A percentile compares a stretch with the other conserved stretches of the same genome.
Evolutionary conservation across 2,888 invertebrate genomes (phyloP).

Genomic region (Oligia fasciuncula): DNA sequence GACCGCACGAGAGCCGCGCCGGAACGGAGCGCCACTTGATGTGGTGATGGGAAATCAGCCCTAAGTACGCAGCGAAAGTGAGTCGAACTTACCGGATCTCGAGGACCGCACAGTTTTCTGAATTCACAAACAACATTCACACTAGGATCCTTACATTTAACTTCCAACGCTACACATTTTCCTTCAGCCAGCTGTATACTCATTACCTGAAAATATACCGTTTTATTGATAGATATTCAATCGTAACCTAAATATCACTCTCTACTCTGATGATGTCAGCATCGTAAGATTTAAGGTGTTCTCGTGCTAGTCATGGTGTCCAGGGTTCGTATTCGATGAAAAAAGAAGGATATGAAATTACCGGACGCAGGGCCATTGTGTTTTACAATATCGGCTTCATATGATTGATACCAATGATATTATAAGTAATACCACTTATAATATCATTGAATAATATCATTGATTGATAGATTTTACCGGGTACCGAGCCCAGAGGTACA

Average conservation of each 20-base stretch:
- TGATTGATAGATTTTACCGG: no score
- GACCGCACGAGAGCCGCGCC: no score
- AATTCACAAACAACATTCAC: conserved; percentile 92
- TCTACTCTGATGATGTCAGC: neutral
- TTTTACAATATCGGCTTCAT: neutral
- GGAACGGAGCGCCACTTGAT: neutral
- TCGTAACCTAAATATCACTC: neutral
- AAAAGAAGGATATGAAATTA: neutral
- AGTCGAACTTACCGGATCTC: conserved; percentile 90
- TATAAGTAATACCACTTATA: no score
- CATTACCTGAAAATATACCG: conserved; percentile 91
- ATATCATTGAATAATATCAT: no score
- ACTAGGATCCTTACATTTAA: conserved; percentile 89
- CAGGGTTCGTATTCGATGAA: neutral
- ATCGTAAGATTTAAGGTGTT: neutral
- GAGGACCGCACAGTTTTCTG: conserved; percentile 95
- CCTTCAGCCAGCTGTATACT: conserved; percentile 95
- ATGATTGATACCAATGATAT: neutral
- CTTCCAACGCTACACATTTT: conserved; percentile 95
- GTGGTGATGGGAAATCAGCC: neutral
- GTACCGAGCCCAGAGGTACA: no score
- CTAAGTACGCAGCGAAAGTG: neutral
- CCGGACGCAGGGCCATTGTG: neutral
- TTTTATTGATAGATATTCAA: neutral
- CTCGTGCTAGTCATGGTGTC: neutral